These are phyloP conservation scores for Clusia tigrina DNA, from an alignment of 2,888 invertebrate genomes.

Conservation along the genomic window DNA sequence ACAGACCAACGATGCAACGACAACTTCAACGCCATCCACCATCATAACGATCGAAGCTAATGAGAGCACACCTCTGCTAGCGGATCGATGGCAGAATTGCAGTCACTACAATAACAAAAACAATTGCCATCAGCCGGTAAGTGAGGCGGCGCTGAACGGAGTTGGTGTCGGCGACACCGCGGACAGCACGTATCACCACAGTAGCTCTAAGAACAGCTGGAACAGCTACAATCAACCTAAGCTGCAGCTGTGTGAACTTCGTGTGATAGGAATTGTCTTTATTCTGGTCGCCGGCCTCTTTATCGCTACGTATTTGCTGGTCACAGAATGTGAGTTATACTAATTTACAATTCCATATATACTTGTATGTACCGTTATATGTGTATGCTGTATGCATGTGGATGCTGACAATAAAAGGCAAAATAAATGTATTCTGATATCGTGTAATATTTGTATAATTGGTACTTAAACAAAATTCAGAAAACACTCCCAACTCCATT, in stretches of 20 bases:
- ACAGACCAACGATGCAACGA: too few relatives aligned
- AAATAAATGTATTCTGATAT: too few relatives aligned
- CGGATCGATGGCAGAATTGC: conserved; percentile 16
- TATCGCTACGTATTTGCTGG: conserved; percentile 55
- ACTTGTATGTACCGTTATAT: too few relatives aligned
- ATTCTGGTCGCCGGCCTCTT: conserved; percentile 45
- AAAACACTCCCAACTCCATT: too few relatives aligned
- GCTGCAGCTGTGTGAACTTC: conserved; percentile 43
- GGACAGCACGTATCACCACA: not conserved
- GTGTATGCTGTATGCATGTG: too few relatives aligned
- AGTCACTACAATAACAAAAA: not conserved
- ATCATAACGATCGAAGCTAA: conserved; percentile 40
- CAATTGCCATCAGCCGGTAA: conserved; percentile 1
- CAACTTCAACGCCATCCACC: conserved; percentile 13
- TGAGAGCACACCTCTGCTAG: conserved; percentile 45
- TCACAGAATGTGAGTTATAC: conserved; percentile 53
- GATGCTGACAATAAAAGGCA: too few relatives aligned
- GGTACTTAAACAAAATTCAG: too few relatives aligned
- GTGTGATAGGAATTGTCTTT: conserved; percentile 44
- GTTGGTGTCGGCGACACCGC: too few relatives aligned
- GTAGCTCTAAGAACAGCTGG: not conserved
- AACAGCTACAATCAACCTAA: not conserved
- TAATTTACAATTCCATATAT: too few relatives aligned
- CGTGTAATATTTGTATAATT: too few relatives aligned
- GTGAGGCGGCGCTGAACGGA: not conserved